These are phyloP conservation scores for Reinhardtius hippoglossoides DNA, from an alignment of 2,113 vertebrate species.

Conservation along the genomic window DNA sequence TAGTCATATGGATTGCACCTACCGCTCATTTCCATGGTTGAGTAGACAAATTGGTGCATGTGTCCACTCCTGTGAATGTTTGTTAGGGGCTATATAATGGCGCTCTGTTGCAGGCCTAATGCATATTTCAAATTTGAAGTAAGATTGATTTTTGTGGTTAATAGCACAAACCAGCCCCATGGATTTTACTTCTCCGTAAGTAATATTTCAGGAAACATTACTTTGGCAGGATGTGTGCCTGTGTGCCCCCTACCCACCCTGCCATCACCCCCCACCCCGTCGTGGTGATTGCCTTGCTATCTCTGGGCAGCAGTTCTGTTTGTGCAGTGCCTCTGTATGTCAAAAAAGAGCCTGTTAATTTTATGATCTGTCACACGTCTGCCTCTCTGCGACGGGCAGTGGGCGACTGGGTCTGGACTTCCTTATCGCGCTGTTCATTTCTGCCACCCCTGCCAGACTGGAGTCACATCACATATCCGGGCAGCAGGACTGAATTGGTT, in stretches of 20 bases:
- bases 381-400: slow-evolving; percentile 41
- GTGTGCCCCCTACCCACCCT: slow-evolving; percentile 9
- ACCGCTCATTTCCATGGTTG: background rate
- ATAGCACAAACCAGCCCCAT: background rate
- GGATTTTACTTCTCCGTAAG: background rate
- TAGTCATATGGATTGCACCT: background rate
- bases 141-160: background rate
- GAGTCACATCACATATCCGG: slow-evolving; percentile 65
- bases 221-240: slow-evolving; percentile 26
- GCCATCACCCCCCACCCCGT: background rate
- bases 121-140: background rate
- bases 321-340: slow-evolving; percentile 71
- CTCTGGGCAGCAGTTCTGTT: slow-evolving; percentile 77
- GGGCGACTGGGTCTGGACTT: slow-evolving; percentile 54
- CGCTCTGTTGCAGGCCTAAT: background rate
- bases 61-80: background rate
- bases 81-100: too few relatives aligned
- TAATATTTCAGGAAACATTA: slow-evolving; percentile 20
- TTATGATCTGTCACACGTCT: slow-evolving; percentile 74
- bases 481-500: slow-evolving; percentile 54
- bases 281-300: slow-evolving; percentile 75
- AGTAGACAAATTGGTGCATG: background rate
- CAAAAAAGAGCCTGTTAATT: slow-evolving; percentile 73
- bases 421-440: slow-evolving; percentile 71
- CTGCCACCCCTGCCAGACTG: slow-evolving; percentile 57